These are phyloP conservation scores for Carabus problematicus DNA, from an alignment of 2,888 invertebrate species.

Conservation along the genomic window DNA sequence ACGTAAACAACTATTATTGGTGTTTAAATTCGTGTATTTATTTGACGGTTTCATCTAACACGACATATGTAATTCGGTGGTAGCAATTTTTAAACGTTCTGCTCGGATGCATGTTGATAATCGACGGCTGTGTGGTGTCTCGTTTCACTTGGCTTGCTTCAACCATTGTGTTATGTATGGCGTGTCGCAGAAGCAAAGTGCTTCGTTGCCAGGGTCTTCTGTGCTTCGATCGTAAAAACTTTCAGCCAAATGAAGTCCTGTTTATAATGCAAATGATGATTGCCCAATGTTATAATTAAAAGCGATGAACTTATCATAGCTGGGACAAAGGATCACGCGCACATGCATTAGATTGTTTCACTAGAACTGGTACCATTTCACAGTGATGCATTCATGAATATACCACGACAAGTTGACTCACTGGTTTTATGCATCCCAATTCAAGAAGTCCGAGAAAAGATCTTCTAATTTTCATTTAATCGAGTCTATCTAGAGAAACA, in stretches of 20 bases:
- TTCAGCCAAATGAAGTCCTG: constrained; percentile 34
- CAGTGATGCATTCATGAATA: too few relatives aligned
- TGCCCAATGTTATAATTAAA: constrained; percentile 29
- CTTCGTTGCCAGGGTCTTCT: constrained; percentile 3
- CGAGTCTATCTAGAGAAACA: too few relatives aligned
- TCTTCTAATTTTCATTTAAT: too few relatives aligned
- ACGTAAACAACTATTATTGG: too few relatives aligned
- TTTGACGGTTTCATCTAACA: too few relatives aligned
- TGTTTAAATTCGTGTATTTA: too few relatives aligned
- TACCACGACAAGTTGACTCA: too few relatives aligned
- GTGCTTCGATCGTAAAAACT: constrained; percentile 34
- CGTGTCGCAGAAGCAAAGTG: constrained; percentile 10
- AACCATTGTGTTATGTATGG: constrained; percentile 16
- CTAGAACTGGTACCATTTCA: neutral
- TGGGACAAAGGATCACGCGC: constrained; percentile 4
- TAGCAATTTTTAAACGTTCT: too few relatives aligned
- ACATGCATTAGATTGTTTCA: neutral
- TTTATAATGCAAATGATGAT: constrained; percentile 37
- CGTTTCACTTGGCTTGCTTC: neutral
- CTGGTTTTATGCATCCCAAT: too few relatives aligned
- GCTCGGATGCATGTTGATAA: neutral
- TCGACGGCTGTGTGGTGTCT: neutral
- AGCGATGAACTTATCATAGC: constrained; percentile 26
- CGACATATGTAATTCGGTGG: too few relatives aligned
- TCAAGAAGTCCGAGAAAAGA: too few relatives aligned